Evolutionary conservation across 2,888 invertebrate genomes (phyloP).

Genomic region (Brenthis hecate): DNA sequence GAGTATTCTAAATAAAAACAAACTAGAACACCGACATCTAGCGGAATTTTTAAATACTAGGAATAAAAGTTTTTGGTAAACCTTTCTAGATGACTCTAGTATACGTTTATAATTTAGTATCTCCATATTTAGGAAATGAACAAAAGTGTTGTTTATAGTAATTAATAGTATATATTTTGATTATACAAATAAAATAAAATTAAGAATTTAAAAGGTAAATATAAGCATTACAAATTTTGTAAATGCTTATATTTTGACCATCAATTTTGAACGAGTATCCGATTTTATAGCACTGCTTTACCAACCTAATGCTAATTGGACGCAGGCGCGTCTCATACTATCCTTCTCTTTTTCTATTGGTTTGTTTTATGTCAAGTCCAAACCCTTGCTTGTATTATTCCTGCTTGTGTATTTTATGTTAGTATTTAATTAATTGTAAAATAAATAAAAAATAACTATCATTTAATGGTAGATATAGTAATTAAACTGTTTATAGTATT

Average conservation of each 20-base stretch:
- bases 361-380: slow-evolving; percentile 79
- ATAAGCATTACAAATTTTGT: no score
- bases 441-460: slow-evolving; percentile 52
- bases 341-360: slow-evolving; percentile 76
- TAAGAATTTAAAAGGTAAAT: not conserved
- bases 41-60: not conserved
- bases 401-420: slow-evolving; percentile 75
- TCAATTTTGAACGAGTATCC: slow-evolving; percentile 31
- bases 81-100: not conserved
- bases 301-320: slow-evolving; percentile 57
- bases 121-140: not conserved
- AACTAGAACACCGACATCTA: not conserved
- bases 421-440: slow-evolving; percentile 51
- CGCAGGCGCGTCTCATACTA: slow-evolving; percentile 74
- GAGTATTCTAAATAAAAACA: not conserved
- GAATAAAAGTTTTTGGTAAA: not conserved
- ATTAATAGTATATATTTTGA: not conserved
- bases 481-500: slow-evolving; percentile 68
- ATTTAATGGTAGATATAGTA: slow-evolving; percentile 72
- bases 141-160: not conserved
- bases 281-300: slow-evolving; percentile 55
- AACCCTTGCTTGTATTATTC: slow-evolving; percentile 68
- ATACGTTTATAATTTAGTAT: not conserved
- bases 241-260: not conserved
- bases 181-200: no score